Conservation (phyloP, 1,140 invertebrate species). For the Radopholus similis region DNA sequence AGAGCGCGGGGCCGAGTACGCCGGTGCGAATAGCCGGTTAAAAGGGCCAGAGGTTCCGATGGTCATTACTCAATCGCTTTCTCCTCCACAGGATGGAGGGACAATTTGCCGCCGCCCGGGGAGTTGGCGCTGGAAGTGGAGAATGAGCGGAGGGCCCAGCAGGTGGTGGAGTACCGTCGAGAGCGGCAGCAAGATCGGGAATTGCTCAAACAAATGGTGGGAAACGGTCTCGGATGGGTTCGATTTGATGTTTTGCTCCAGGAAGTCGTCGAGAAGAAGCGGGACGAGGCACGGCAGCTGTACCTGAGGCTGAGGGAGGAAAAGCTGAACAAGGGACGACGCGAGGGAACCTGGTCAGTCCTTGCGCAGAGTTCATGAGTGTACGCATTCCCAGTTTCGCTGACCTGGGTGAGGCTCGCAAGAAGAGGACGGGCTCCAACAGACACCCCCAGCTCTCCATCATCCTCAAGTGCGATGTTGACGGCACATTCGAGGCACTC, state of each 20-base stretch:
- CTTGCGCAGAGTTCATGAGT: too few relatives aligned
- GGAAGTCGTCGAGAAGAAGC: neutral
- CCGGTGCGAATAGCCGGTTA: constrained; percentile 75
- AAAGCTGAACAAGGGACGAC: constrained; percentile 32
- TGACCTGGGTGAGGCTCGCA: neutral
- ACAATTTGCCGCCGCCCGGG: constrained; percentile 75
- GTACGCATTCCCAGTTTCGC: too few relatives aligned
- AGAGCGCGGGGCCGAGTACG: constrained; percentile 72
- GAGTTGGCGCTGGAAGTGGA: constrained; percentile 79
- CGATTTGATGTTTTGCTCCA: neutral
- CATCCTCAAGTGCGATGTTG: constrained; percentile 66
- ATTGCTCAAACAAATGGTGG: constrained; percentile 48
- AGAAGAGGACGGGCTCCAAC: neutral
- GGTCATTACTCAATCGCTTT: too few relatives aligned
- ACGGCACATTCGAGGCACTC: constrained; percentile 64
- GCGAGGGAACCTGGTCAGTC: constrained; percentile 36
- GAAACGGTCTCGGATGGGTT: neutral
- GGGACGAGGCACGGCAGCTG: neutral
- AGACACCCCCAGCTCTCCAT: constrained; percentile 17
- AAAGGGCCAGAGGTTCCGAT: constrained; percentile 24
- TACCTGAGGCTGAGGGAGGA: constrained; percentile 5
- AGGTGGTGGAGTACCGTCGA: constrained; percentile 67
- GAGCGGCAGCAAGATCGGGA: constrained; percentile 68
- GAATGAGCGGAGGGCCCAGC: constrained; percentile 71
- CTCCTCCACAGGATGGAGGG: constrained; percentile 71